Evolutionary conservation across 1,140 invertebrate genomes (phyloP).

Genomic region (Bilobella aurantiaca): DNA sequence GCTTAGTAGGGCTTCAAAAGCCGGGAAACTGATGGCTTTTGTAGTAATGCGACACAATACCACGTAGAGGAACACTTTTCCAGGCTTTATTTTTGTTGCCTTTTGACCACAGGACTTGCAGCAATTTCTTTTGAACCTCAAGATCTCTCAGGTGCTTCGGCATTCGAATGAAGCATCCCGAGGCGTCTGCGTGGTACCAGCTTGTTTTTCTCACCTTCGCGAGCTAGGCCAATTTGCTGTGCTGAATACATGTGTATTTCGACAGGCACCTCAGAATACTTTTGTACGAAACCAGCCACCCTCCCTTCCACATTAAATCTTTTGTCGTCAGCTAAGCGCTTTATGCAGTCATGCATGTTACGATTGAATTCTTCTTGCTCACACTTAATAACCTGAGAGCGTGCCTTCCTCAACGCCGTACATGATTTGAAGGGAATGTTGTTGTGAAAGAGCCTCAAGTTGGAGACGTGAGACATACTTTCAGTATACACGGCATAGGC

Average conservation of each 20-base stretch:
- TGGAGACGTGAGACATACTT: background rate
- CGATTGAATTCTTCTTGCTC: background rate
- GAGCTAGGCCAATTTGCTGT: background rate
- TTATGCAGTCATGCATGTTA: background rate
- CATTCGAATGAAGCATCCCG: background rate
- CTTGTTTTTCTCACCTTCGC: background rate
- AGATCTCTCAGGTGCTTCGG: background rate
- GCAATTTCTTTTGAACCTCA: background rate
- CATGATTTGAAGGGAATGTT: background rate
- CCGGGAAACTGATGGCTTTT: background rate
- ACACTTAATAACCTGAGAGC: background rate
- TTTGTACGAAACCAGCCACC: background rate
- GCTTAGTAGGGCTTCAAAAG: background rate
- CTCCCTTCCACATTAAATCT: background rate
- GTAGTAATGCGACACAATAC: background rate
- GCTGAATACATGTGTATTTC: background rate
- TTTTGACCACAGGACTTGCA: background rate
- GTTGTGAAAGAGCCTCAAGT: background rate
- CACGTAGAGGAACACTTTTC: background rate
- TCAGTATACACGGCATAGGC: background rate
- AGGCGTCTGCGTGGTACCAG: background rate
- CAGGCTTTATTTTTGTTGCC: background rate
- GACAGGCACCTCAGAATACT: background rate
- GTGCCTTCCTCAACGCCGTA: background rate
- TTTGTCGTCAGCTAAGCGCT: background rate